These are phyloP conservation scores for Paramormyrops kingsleyae DNA, from an alignment of 2,113 vertebrate genomes.

Conservation along the genomic window DNA sequence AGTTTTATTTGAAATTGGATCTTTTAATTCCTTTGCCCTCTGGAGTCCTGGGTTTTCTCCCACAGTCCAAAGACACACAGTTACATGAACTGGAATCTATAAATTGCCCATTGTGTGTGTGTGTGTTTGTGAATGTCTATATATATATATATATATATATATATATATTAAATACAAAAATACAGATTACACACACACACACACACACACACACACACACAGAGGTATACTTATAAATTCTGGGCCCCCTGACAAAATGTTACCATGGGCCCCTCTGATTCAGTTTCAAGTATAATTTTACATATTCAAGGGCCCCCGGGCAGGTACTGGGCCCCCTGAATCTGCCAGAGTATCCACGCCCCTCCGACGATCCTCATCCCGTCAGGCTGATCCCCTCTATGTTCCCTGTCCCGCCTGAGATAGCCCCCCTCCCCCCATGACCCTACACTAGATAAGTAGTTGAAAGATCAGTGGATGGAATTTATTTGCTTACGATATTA, in stretches of 20 bases:
- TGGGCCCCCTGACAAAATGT: neutral
- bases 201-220: neutral
- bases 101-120: neutral
- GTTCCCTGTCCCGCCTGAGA: neutral
- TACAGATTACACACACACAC: neutral
- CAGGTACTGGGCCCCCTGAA: neutral
- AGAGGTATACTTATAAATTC: neutral
- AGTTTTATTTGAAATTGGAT: neutral
- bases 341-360: neutral
- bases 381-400: neutral
- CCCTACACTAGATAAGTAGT: neutral
- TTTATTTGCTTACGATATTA: neutral
- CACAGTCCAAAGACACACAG: neutral
- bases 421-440: neutral
- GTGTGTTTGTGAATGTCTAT: neutral
- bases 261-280: neutral
- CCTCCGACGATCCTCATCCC: neutral
- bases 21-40: neutral
- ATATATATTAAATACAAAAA: no score
- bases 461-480: neutral
- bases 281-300: neutral
- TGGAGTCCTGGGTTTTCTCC: neutral
- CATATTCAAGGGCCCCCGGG: neutral
- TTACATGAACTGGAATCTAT: neutral
- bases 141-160: no score